Percentiles rank a stretch among this genome's conserved stretches.
phyloP scores from a whole-genome alignment of 2,113 vertebrate genomes.

The Dipodomys merriami region DNA sequence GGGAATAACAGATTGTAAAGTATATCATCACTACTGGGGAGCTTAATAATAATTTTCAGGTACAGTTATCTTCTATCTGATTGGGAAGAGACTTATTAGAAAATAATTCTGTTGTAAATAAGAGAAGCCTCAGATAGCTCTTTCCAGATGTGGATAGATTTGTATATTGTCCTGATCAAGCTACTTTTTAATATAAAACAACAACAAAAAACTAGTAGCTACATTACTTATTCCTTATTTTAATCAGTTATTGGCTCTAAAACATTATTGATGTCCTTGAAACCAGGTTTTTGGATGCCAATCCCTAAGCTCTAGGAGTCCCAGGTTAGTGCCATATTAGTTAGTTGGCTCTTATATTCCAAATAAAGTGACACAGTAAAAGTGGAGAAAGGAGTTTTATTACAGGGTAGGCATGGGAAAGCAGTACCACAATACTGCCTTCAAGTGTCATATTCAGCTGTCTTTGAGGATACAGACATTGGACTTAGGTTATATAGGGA shows the following conservation, averaged over 20 bases:
- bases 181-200: not conserved
- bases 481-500: no score
- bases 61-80: not conserved
- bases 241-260: not conserved
- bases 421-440: no score
- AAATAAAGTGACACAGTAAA: no score
- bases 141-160: not conserved
- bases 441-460: no score
- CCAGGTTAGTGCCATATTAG: no score
- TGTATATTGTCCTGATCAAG: not conserved
- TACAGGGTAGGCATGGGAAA: no score
- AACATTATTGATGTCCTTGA: not conserved
- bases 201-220: not conserved
- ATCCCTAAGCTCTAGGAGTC: no score
- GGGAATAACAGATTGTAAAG: not conserved
- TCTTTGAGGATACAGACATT: no score
- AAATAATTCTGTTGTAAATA: constrained; percentile 14
- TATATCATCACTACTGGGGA: not conserved
- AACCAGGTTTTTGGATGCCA: no score
- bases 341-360: no score
- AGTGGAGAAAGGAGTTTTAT: no score
- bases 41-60: not conserved
- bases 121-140: not conserved
- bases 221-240: not conserved
- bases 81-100: not conserved